These are phyloP conservation scores for Thymelicus lineola DNA, from an alignment of 2,888 invertebrate genomes.

Conservation along the genomic window DNA sequence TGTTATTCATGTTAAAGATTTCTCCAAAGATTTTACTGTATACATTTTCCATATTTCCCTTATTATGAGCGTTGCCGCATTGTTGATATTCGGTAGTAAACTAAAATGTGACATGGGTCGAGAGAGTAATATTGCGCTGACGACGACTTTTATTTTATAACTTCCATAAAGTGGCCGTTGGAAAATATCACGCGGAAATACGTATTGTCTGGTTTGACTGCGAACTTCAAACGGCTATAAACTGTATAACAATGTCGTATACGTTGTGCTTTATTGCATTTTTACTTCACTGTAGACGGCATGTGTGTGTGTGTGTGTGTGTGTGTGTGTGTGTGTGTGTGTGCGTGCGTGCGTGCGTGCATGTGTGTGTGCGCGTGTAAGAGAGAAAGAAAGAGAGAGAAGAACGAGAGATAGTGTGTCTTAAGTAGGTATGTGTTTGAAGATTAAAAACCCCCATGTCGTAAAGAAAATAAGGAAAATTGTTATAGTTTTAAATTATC, in stretches of 20 bases:
- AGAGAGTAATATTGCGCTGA: constrained; percentile 17
- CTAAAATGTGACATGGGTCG: constrained; percentile 22
- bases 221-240: not conserved
- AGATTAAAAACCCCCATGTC: no score
- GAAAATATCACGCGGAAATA: not conserved
- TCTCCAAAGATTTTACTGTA: not conserved
- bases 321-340: no score
- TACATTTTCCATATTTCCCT: constrained; percentile 13
- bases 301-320: no score
- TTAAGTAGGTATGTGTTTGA: no score
- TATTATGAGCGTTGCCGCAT: constrained; percentile 10
- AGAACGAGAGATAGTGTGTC: no score
- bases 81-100: constrained; percentile 28
- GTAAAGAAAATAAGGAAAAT: no score
- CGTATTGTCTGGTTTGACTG: constrained; percentile 6
- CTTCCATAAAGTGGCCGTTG: constrained; percentile 7
- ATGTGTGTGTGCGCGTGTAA: no score
- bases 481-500: no score
- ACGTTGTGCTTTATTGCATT: not conserved
- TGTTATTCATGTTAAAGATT: constrained; percentile 1
- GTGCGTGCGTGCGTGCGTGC: no score
- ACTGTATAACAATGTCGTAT: not conserved
- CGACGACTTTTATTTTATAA: constrained; percentile 18
- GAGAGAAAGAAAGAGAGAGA: no score
- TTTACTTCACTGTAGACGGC: no score